Conservation (phyloP, 2,888 invertebrate species). For the Trisateles emortualis region DNA sequence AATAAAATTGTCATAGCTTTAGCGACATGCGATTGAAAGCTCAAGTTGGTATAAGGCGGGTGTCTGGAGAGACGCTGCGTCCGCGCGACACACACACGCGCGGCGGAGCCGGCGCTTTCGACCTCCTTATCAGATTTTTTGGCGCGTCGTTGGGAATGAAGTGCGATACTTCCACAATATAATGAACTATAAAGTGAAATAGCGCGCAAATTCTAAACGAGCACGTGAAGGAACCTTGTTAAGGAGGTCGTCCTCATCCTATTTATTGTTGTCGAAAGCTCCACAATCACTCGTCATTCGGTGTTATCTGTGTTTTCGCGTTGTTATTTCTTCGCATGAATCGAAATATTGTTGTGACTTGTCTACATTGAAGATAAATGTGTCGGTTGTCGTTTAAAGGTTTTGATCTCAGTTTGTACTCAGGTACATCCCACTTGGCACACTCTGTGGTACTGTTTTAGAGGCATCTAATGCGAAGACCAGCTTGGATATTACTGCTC, state of each 20-base stretch:
- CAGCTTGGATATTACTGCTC: constrained; percentile 52
- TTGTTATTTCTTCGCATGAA: constrained; percentile 83
- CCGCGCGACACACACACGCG: constrained; percentile 79
- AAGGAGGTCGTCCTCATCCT: constrained; percentile 71
- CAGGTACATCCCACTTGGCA: constrained; percentile 84
- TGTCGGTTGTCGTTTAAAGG: constrained; percentile 68
- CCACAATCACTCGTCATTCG: constrained; percentile 71
- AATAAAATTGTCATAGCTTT: constrained; percentile 1
- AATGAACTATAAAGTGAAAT: constrained; percentile 24
- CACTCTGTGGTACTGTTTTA: constrained; percentile 80
- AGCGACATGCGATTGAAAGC: constrained; percentile 22
- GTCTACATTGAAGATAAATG: constrained; percentile 71
- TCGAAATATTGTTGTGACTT: constrained; percentile 78
- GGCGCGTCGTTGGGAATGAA: constrained; percentile 48
- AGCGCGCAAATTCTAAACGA: constrained; percentile 41
- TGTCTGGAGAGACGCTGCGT: constrained; percentile 59
- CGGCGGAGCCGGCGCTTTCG: constrained; percentile 83
- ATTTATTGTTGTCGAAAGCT: constrained; percentile 66
- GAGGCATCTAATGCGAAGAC: constrained; percentile 62
- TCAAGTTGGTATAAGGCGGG: constrained; percentile 64
- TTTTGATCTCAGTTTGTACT: constrained; percentile 68
- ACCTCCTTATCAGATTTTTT: constrained; percentile 64
- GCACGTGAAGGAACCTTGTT: constrained; percentile 49
- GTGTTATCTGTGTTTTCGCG: constrained; percentile 81
- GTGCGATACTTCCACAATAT: constrained; percentile 36